Conservation (phyloP, 1,140 invertebrate genomes). For the Dysdera silvatica region DNA sequence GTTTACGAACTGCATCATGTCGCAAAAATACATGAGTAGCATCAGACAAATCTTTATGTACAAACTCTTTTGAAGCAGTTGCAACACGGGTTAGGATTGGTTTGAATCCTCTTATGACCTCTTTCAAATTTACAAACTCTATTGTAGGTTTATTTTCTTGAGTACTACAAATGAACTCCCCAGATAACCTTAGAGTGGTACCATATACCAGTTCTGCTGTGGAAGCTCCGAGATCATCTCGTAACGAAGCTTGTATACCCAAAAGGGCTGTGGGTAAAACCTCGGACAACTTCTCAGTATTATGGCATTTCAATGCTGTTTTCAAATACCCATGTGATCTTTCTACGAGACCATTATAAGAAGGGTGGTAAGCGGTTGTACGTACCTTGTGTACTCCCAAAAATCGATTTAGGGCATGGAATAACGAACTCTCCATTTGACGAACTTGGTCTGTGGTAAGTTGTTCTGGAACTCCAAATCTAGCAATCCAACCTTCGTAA, state of each 20-base stretch:
- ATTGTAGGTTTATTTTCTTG: not conserved
- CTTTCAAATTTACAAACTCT: not conserved
- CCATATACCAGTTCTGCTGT: conserved; percentile 36
- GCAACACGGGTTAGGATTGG: not conserved
- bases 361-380: conserved; percentile 35
- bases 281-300: conserved; percentile 36
- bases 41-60: not conserved
- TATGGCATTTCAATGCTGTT: conserved; percentile 28
- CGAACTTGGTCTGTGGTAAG: too few relatives aligned
- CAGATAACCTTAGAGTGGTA: conserved; percentile 24
- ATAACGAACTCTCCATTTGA: too few relatives aligned
- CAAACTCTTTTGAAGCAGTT: not conserved
- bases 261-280: conserved; percentile 42
- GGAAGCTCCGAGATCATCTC: conserved; percentile 34
- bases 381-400: too few relatives aligned
- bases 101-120: not conserved
- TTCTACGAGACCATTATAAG: conserved; percentile 40
- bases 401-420: too few relatives aligned
- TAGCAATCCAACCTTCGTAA: too few relatives aligned
- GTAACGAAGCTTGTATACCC: conserved; percentile 32
- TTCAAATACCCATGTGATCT: conserved; percentile 45
- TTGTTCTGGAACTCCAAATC: too few relatives aligned
- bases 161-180: conserved; percentile 18
- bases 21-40: not conserved
- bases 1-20: not conserved